Evolutionary conservation across 2,113 vertebrate species (phyloP).

Genomic region (Apteryx mantelli): DNA sequence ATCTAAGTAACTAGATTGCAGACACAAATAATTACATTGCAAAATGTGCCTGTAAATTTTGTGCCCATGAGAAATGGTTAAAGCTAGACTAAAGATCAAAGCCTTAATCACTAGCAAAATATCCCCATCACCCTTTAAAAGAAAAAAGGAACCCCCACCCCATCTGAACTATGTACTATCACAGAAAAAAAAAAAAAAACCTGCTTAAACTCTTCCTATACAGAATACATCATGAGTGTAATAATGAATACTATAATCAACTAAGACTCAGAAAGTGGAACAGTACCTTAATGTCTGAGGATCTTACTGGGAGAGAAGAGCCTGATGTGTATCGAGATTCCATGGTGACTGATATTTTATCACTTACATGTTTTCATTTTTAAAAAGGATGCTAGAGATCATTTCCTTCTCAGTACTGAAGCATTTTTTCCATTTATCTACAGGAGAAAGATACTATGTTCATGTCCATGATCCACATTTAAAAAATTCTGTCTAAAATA

Average conservation of each 20-base stretch:
- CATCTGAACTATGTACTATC: neutral
- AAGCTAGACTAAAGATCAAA: slow-evolving; percentile 39
- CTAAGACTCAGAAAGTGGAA: neutral
- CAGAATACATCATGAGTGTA: neutral
- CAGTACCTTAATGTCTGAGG: neutral
- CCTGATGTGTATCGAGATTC: neutral
- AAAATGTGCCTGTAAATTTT: slow-evolving; percentile 56
- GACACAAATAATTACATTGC: slow-evolving; percentile 58
- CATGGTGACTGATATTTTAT: neutral
- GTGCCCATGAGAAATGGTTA: slow-evolving; percentile 30
- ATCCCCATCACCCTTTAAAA: neutral
- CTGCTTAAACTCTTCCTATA: neutral
- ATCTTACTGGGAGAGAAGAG: neutral
- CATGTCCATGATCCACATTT: neutral
- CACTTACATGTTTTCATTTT: neutral
- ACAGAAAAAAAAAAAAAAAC: neutral
- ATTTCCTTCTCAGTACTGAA: neutral
- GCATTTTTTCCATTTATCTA: neutral
- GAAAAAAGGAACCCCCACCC: neutral
- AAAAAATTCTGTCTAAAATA: neutral
- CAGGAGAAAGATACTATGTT: neutral
- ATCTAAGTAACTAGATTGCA: slow-evolving; percentile 60
- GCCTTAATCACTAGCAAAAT: slow-evolving; percentile 34
- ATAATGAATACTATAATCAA: neutral
- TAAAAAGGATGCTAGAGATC: neutral